Evolutionary conservation across 2,888 invertebrate genomes (phyloP), one percentile per base, ranked within the genome.

Genomic region (Metacarcinus magister): DNA sequence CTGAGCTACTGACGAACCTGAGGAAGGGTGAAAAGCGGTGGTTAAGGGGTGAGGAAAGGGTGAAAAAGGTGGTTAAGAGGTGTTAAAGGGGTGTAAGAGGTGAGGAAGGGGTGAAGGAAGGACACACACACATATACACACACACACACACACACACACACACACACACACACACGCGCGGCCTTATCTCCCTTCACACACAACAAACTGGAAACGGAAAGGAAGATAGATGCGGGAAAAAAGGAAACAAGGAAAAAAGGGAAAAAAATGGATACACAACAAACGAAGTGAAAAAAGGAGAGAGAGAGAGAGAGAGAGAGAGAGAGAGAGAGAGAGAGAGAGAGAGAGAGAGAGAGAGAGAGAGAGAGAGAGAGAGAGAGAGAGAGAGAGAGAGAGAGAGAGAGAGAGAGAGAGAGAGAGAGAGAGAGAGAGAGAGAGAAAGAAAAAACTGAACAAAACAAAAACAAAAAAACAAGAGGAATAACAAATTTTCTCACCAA

Each of bases 1-100:
- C 16, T 97, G 97, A 97, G 98, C 97, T 23, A 98, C 98, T 54
- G 97, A 92, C 2, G 96, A 67, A 3, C 94, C 96, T 96, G 95
- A 2, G 48, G 89, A 75, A 54, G 54, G 54, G 28, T 8, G 8
- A 87, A 87, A 28, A n/a, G n/a, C n/a, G 48, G 48, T 48, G 67
- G 8, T 13, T 8, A 67, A 67, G 67, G 67, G 67, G 67, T 67
- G 67, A 67, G 3, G 67, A 19, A 67, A 19, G 67, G 67, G 67
- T 19, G 67, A 23, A 7, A 19, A 19, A 19, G 67, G 67, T n/a
- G n/a, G n/a, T n/a, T n/a, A n/a, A n/a, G n/a, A n/a, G n/a, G n/a
- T n/a, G n/a, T n/a, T n/a, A n/a, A 32, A 23, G 8, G 28, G 32
- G 82, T 82, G 82, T 32, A 32, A 4, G 4, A 67, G n/a, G n/a